Percentiles rank a stretch among this genome's conserved stretches.
Conservation (phyloP, 1,140 invertebrate genomes). For the Sinonovacula constricta region DNA sequence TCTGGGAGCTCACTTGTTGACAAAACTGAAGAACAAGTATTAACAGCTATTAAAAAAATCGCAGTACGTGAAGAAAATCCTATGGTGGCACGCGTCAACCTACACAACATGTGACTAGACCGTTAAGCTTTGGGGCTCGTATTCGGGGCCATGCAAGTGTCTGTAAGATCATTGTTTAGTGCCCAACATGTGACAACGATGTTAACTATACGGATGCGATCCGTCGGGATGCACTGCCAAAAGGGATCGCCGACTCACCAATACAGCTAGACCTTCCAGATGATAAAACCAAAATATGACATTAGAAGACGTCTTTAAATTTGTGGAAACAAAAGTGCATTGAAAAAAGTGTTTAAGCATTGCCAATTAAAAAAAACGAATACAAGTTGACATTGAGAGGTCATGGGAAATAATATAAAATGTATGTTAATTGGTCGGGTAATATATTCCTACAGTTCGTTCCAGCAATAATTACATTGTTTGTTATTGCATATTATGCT, state of each 20-base stretch:
- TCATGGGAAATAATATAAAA: too few relatives aligned
- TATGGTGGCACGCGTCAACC: slow-evolving; percentile 48
- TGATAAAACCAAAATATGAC: slow-evolving; percentile 37
- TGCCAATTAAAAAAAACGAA: too few relatives aligned
- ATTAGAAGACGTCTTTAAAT: slow-evolving; percentile 34
- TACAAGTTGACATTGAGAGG: too few relatives aligned
- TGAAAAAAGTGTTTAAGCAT: too few relatives aligned
- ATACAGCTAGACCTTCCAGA: slow-evolving; percentile 46
- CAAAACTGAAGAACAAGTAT: slow-evolving; percentile 47
- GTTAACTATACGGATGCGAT: slow-evolving; percentile 43
- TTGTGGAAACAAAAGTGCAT: slow-evolving; percentile 45
- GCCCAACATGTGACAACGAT: slow-evolving; percentile 11
- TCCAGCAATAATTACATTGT: too few relatives aligned
- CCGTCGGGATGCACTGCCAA: slow-evolving; percentile 6
- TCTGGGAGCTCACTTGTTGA: slow-evolving; percentile 35
- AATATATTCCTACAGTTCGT: too few relatives aligned
- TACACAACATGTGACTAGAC: slow-evolving; percentile 57
- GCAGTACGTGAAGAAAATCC: slow-evolving; percentile 50
- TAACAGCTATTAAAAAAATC: slow-evolving; percentile 45
- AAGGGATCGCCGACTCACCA: slow-evolving; percentile 8
- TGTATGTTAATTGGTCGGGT: too few relatives aligned
- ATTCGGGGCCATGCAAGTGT: slow-evolving; percentile 35
- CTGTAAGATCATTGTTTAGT: slow-evolving; percentile 39
- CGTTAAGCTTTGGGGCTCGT: slow-evolving; percentile 49
- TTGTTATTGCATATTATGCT: too few relatives aligned